Evolutionary conservation across 37 sponge, comb jelly and placozoan species (phyloP).

Genomic region (Beroe ovata): DNA sequence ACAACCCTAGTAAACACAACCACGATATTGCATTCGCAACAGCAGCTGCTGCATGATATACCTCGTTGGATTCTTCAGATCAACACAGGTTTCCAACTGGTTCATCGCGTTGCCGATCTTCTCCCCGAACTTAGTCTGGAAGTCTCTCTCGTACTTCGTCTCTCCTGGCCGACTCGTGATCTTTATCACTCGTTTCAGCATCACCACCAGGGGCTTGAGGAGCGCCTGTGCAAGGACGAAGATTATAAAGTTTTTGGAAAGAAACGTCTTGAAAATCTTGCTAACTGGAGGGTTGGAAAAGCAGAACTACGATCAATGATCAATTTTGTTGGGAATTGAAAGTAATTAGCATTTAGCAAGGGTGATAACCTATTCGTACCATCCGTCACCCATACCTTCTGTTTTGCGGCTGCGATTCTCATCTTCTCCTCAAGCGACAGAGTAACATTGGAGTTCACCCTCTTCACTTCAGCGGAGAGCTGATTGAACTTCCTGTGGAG

Average conservation of each 20-base stretch:
- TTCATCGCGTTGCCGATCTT: constrained; percentile 27
- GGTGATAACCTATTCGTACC: no score
- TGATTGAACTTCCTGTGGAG: constrained; percentile 50
- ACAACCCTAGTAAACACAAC: no score
- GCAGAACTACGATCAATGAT: no score
- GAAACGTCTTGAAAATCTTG: no score
- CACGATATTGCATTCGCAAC: no score
- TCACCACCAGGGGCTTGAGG: constrained; percentile 73
- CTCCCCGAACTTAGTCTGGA: constrained; percentile 71
- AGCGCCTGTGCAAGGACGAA: constrained; percentile 34
- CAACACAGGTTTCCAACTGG: constrained; percentile 46
- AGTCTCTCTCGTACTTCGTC: constrained; percentile 85
- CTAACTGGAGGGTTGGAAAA: no score
- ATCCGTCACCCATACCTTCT: constrained; percentile 29
- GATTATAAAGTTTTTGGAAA: not conserved
- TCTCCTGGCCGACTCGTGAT: constrained; percentile 87
- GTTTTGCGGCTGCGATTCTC: constrained; percentile 26
- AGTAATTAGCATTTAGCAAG: no score
- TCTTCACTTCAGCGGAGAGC: constrained; percentile 11
- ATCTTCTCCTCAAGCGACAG: constrained; percentile 8
- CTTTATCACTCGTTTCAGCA: constrained; percentile 80
- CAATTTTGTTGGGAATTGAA: no score
- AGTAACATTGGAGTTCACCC: constrained; percentile 39
- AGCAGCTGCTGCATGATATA: no score
- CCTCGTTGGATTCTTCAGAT: constrained; percentile 57